These are phyloP conservation scores for Gobio occitaniae DNA, from an alignment of 2,797 vertebrate species.

Conservation along the genomic window DNA sequence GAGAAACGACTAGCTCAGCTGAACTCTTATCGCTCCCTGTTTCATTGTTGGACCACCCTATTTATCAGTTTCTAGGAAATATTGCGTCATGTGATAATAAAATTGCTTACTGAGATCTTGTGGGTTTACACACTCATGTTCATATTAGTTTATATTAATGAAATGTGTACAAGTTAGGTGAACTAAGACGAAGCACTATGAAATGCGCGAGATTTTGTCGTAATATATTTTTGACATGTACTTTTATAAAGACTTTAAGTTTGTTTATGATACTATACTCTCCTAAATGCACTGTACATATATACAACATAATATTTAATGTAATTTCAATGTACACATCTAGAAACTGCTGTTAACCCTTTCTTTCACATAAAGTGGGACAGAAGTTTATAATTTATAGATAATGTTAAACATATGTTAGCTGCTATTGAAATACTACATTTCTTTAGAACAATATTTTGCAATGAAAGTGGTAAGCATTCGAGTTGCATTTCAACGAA, in stretches of 20 bases:
- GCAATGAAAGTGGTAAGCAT: neutral
- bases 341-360: neutral
- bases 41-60: neutral
- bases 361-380: neutral
- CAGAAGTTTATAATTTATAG: neutral
- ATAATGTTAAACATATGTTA: neutral
- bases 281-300: neutral
- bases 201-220: neutral
- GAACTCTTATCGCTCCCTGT: neutral
- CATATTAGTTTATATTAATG: no score
- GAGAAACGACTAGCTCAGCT: neutral
- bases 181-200: neutral
- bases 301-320: conserved; percentile 22
- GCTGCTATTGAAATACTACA: neutral
- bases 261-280: neutral
- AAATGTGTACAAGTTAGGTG: neutral
- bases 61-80: conserved; percentile 3
- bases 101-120: neutral
- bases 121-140: neutral
- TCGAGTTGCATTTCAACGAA: neutral
- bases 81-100: neutral
- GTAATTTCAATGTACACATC: neutral
- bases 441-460: neutral
- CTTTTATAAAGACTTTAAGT: neutral
- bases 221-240: neutral